Evolutionary conservation across 2,797 vertebrate genomes (phyloP), one percentile per base, ranked within the genome.

Genomic region (Microctenopoma lineatum): DNA sequence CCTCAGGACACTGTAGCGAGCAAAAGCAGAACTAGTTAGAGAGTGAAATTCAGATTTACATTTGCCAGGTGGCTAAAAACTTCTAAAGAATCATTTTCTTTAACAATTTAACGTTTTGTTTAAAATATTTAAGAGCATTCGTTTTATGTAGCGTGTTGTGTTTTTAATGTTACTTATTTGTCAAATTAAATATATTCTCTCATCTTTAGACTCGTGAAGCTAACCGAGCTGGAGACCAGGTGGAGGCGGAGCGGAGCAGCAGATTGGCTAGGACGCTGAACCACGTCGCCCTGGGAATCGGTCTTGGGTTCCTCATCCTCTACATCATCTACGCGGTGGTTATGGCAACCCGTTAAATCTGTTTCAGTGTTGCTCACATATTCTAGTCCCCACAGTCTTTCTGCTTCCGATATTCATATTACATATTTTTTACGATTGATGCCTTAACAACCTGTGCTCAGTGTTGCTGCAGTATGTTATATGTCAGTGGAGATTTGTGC

Each of bases 201-300:
- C 18, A 27, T 53, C 52, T 11, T 69, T 56, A 92, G 91, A 5
- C 87, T 29, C 87, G 87, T 26, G 83, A 90, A 27, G 84, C 89
- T 42, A 91, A 90, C 73, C 47, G 46, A 0, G 0, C 2, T 0
- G 92, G 92, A 3, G 52, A 91, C 63, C 86, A 12, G 44, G 0
- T 42, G 7, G 7, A 1, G 2, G 92, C 92, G 0, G 84, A 89
- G 75, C 64, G 69, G 9, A 83, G 5, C 80, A 92, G 90, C 84
- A 73, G 42, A 36, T 83, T n/a, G 1, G 77, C 92, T 70, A 70
- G 59, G 45, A 87, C 11, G 0, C 84, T 92, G 65, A 93, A 92
- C 83, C 85, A 91, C 0, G 65, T 86, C 38, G 79, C 6, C 14
- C 59, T 93, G 57, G 92, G 88, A 54, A 1, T 91, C 1, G 92